Evolutionary conservation across 1,140 invertebrate species (phyloP), one percentile per base, ranked within the genome.

Genomic region (Diorhabda carinulata): DNA sequence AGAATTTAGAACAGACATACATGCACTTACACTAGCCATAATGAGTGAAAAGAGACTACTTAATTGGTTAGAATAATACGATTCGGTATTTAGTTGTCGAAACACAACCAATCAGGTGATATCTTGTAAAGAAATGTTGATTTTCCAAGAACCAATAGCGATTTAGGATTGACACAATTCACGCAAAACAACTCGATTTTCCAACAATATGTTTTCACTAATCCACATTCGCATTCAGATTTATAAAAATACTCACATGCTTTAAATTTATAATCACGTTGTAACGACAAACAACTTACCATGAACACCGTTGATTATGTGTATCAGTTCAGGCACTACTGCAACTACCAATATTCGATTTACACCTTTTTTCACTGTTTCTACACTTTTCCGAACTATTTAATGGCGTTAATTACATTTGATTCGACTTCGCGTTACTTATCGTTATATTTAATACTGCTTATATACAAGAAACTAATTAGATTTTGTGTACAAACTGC

Each of bases 101-200:
- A 84, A 84, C 81, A 82, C 83, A 82, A 84, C 86, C 87, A 87
- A 87, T 87, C 84, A 86, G 83, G 84, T 84, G 84, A 84, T 84
- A 83, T 83, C 83, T 87, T 86, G 82, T 83, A 84, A 83, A 79
- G 80, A 81, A 81, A 79, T 82, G 83, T 84, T 83, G 83, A 85
- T 84, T 84, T 82, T 82, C 81, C 81, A 82, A 82, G 82, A 83
- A 81, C 84, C 83, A 85, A 85, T 86, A 78, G 81, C 80, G 81
- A 82, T 79, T 78, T 82, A 78, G 82, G 78, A 81, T 81, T 82
- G 78, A 57, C 69, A 68, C 43, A 65, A 76, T 60, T 69, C 43
- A 41, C 57, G 47, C 43, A 60, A 64, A 58, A 61, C 41, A 70
- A 45, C 64, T 9, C 25, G 45, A 68, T 60, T 3, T 52, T 52